Base-by-base conservation (phyloP, 2,113 vertebrate genomes). In the Brachirus orientalis region DNA sequence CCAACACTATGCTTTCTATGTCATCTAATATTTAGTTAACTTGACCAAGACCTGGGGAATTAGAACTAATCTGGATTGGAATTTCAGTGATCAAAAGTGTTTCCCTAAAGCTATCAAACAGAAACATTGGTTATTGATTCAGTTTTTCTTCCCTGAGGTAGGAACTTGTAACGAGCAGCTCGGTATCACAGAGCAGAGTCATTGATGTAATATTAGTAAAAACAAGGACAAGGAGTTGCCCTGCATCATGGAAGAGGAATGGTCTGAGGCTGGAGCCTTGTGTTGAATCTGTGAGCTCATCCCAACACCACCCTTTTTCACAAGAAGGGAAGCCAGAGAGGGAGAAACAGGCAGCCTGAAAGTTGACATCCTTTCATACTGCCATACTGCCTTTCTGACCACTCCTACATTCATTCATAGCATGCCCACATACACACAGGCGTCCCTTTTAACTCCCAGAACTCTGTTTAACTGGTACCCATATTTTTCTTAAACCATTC, bases 231-330 rank as follows among this genome's bases (percentile, higher is more conserved):
- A 0, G 6, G 43, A 44, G 48, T 51, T 37, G 48, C 76, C 55
- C 53, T 55, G 51, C 46, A 63, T 57, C 43, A 54, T 62, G 35
- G 45, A 78, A 75, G 58, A 76, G 86, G 72, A 83, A 69, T 87
- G 72, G 63, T 58, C 57, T 0, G 47, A 69, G 64, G 71, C 72
- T 67, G 11, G 63, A 76, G 71, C 79, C 82, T 83, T 83, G 86
- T 87, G 90, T 85, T 86, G n/a, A 73, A 86, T 80, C 68, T 37
- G 79, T 91, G 87, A 93, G 85, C 76, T 93, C 90, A 90, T 83
- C 60, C 17, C 77, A 69, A 69, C 50, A 16, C 83, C 88, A 66
- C 80, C 82, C 72, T 80, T 77, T 92, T 92, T 82, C 65, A 66
- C 35, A 5, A 35, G 76, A 82, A 79, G 77, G 72, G 70, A 80